Conservation (phyloP, 2,888 invertebrate species). For the Augiades crinisus region DNA sequence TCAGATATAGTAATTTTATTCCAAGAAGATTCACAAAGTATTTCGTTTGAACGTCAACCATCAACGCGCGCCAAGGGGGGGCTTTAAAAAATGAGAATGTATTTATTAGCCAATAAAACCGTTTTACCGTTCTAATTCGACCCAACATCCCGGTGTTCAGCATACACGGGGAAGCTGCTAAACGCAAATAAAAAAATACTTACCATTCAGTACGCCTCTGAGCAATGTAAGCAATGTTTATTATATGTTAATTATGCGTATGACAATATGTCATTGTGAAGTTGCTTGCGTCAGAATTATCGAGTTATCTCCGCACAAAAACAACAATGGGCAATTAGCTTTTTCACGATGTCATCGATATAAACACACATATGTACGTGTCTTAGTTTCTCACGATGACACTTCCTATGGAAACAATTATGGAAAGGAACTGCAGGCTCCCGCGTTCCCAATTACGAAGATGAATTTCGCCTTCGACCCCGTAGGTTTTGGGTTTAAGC, state of each 20-base stretch:
- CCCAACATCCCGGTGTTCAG: too few species aligned
- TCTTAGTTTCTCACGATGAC: slow-evolving; percentile 32
- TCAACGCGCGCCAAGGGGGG: too few species aligned
- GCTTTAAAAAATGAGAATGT: too few species aligned
- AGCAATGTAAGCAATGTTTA: slow-evolving; percentile 16
- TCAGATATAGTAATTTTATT: too few species aligned
- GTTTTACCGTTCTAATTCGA: too few species aligned
- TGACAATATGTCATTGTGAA: slow-evolving; percentile 48
- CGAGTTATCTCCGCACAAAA: slow-evolving; percentile 25
- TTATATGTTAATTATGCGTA: slow-evolving; percentile 26
- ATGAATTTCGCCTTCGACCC: too few species aligned
- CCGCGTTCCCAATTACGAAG: background rate
- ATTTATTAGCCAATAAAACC: too few species aligned
- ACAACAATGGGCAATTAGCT: slow-evolving; percentile 41
- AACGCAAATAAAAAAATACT: slow-evolving; percentile 27
- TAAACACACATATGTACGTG: slow-evolving; percentile 23
- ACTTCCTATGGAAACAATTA: slow-evolving; percentile 16
- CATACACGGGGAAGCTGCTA: too few species aligned
- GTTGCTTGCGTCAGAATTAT: slow-evolving; percentile 36
- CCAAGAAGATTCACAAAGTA: too few species aligned
- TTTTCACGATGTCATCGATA: slow-evolving; percentile 36
- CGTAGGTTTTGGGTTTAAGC: too few species aligned
- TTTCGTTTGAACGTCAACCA: too few species aligned
- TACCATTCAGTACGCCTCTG: background rate
- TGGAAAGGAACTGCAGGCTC: background rate